phyloP scores from a whole-genome alignment of 2,113 vertebrate species.

The Neodon shergylaensis region DNA sequence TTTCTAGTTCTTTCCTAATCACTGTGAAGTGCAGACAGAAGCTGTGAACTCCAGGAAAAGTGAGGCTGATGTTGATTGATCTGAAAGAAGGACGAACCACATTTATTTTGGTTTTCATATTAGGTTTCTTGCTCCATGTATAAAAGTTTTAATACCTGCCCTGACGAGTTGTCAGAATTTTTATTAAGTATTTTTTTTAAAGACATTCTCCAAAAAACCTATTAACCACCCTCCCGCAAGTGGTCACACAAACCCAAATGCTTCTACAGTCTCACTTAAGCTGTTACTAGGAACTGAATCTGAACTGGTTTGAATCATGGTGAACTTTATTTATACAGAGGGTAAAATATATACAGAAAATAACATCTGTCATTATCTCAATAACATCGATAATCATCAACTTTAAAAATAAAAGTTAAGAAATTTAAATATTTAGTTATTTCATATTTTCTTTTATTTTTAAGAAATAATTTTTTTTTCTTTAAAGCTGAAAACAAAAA shows the following conservation, averaged over 20 bases:
- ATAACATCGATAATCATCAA: slow-evolving; percentile 23
- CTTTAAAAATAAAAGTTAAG: slow-evolving; percentile 37
- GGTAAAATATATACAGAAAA: slow-evolving; percentile 41
- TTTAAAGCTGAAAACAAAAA: background rate
- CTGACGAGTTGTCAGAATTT: background rate
- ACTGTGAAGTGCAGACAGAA: background rate
- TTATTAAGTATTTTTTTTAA: background rate
- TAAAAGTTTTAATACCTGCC: background rate
- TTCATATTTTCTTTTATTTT: slow-evolving; percentile 48
- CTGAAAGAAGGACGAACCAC: background rate
- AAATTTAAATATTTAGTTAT: slow-evolving; percentile 19
- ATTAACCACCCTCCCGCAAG: background rate
- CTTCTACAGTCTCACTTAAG: background rate
- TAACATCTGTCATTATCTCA: background rate
- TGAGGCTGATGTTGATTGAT: background rate
- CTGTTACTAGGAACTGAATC: background rate
- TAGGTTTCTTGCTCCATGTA: background rate
- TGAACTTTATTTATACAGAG: background rate
- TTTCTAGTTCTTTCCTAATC: slow-evolving; percentile 85
- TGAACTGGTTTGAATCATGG: background rate
- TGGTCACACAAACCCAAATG: slow-evolving; percentile 11
- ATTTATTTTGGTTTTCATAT: background rate
- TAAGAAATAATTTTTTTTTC: slow-evolving; percentile 34
- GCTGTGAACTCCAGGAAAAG: background rate
- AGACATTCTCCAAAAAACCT: background rate